Percentiles rank a stretch among this genome's conserved stretches.
Evolutionary conservation across 2,888 invertebrate genomes (phyloP).

Genomic region (Polylopha cassiicola): DNA sequence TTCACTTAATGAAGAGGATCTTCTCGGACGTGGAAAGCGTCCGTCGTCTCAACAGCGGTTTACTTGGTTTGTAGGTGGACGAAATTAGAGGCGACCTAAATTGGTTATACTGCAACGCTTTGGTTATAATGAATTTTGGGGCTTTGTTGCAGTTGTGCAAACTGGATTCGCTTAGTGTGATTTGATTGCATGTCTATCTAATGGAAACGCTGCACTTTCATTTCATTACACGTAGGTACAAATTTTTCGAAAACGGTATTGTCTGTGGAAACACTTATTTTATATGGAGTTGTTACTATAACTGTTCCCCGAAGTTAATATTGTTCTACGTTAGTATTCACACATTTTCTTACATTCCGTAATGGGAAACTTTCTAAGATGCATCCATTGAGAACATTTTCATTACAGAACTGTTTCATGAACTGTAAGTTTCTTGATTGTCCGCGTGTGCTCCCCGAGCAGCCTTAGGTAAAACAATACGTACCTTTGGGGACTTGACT

Average conservation of each 20-base stretch:
- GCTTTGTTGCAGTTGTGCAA: constrained; percentile 21
- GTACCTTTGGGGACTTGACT: constrained; percentile 31
- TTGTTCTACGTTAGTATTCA: neutral
- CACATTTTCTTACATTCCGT: no score
- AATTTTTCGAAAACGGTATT: no score
- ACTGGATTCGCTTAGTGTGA: no score
- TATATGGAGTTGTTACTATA: no score
- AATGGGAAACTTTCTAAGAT: no score
- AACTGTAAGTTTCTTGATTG: constrained; percentile 19
- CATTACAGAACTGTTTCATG: constrained; percentile 8
- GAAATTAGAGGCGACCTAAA: constrained; percentile 63
- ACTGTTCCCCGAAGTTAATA: no score
- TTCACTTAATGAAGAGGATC: constrained; percentile 69
- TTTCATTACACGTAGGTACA: no score
- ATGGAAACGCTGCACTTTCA: no score
- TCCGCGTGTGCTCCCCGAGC: constrained; percentile 15
- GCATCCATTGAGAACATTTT: no score
- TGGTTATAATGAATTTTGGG: constrained; percentile 21
- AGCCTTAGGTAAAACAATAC: constrained; percentile 66
- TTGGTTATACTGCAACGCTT: constrained; percentile 38
- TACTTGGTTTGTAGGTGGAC: constrained; percentile 50
- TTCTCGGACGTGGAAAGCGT: constrained; percentile 58
- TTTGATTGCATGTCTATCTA: no score
- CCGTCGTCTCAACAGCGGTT: constrained; percentile 68
- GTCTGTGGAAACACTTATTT: no score